Evolutionary conservation across 2,888 invertebrate genomes (phyloP), one percentile per base, ranked within the genome.

Genomic region (Ornithoptera priamus): DNA sequence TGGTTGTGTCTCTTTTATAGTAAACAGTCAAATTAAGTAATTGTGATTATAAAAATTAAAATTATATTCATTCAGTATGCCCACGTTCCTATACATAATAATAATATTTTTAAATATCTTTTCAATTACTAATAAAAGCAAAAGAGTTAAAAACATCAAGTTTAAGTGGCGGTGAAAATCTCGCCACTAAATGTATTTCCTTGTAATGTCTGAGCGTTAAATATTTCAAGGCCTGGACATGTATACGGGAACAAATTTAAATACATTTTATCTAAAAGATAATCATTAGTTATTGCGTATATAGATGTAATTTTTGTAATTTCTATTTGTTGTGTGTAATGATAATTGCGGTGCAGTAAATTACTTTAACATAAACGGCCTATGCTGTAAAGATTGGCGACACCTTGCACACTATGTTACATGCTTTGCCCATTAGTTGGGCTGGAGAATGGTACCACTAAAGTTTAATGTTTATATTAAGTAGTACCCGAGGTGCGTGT

Each of bases 341-440:
- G 53, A 60, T 70, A 63, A 67, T 67, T 64, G 67, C 67, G 59
- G 36, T 53, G 60, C 24, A 63, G 63, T 64, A 68, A 71, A 67
- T 71, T 46, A 65, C 64, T 70, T 64, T 60, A 70, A 61, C 67
- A 46, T 68, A 68, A 71, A 71, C 53, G 53, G 24, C 57, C 56
- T 30, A 22, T 80, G 78, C 76, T 78, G 75, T 78, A 83, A 83
- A 85, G 83, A 76, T 81, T 84, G 82, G 80, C 76, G 80, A 82
- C 78, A 79, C 78, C 75, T 76, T 77, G 75, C 75, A 76, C 79
- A 84, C 82, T 83, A 80, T 81, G 85, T 81, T 82, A 89, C 93
- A 93, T 82, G 93, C 82, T 93, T 93, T 89, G 78, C 83, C 92
- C 93, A 93, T 93, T 93, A 93, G 90, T 83, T 80, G 75, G 76